Conservation (phyloP, 2,888 invertebrate species). For the Philaethria dido region DNA sequence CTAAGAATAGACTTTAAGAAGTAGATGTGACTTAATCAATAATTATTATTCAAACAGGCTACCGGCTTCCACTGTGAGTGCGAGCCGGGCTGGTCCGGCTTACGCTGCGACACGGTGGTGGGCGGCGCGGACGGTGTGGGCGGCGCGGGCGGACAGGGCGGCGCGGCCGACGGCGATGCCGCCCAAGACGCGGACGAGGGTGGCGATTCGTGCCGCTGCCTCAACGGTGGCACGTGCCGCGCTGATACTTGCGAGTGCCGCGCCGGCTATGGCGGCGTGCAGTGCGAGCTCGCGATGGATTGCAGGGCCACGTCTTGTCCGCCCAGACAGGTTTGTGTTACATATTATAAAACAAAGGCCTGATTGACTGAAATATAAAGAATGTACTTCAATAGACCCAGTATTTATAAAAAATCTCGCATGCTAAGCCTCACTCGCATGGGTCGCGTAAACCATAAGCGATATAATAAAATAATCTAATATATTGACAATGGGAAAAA, state of each 20-base stretch:
- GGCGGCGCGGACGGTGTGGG: constrained; percentile 75
- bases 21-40: no score
- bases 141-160: constrained; percentile 64
- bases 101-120: constrained; percentile 80
- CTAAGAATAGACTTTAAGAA: no score
- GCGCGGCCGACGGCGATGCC: constrained; percentile 1
- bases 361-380: no score
- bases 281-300: constrained; percentile 87
- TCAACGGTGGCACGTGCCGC: constrained; percentile 85
- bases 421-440: no score
- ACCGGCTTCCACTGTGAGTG: constrained; percentile 87
- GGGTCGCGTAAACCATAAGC: no score
- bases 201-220: constrained; percentile 76
- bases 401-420: no score
- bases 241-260: constrained; percentile 84
- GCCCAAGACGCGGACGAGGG: constrained; percentile 47
- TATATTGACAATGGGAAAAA: no score
- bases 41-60: constrained; percentile 50
- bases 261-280: constrained; percentile 86
- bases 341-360: no score
- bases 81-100: constrained; percentile 87
- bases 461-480: no score
- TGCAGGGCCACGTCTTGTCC: constrained; percentile 82
- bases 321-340: constrained; percentile 50
- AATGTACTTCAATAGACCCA: no score